These are phyloP conservation scores for Nycteola revayana DNA, from an alignment of 2,888 invertebrate genomes.

Conservation along the genomic window DNA sequence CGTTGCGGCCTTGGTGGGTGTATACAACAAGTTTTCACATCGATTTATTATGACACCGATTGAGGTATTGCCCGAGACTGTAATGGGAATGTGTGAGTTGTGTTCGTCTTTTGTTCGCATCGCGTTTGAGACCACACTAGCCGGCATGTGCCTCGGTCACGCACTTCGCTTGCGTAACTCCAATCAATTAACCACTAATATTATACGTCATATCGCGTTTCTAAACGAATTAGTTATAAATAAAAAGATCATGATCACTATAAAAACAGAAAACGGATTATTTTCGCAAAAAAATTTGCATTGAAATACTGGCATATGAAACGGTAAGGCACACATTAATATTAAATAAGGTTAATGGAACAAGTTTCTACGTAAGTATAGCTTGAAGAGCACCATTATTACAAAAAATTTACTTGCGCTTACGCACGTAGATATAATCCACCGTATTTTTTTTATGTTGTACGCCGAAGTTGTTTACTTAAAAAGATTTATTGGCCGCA, in stretches of 20 bases:
- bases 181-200: constrained; percentile 5
- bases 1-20: constrained; percentile 26
- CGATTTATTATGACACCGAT: constrained; percentile 44
- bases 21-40: constrained; percentile 44
- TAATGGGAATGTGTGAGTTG: constrained; percentile 12
- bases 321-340: too few relatives aligned
- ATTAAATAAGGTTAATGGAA: constrained; percentile 7
- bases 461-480: constrained; percentile 26
- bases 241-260: too few relatives aligned
- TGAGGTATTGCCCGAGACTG: constrained; percentile 20
- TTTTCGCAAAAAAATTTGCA: too few relatives aligned
- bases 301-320: too few relatives aligned
- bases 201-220: not conserved
- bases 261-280: too few relatives aligned
- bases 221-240: too few relatives aligned
- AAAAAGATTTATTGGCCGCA: constrained; percentile 36
- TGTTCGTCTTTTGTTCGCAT: constrained; percentile 17
- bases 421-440: too few relatives aligned
- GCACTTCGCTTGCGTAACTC: constrained; percentile 17
- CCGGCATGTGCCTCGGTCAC: constrained; percentile 15
- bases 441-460: constrained; percentile 38
- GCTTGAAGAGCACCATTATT: too few relatives aligned
- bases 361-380: constrained; percentile 12
- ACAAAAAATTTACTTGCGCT: too few relatives aligned
- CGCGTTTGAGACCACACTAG: constrained; percentile 18